Base-by-base conservation (phyloP, 2,888 invertebrate species). In the Bruchidius siliquastri region DNA sequence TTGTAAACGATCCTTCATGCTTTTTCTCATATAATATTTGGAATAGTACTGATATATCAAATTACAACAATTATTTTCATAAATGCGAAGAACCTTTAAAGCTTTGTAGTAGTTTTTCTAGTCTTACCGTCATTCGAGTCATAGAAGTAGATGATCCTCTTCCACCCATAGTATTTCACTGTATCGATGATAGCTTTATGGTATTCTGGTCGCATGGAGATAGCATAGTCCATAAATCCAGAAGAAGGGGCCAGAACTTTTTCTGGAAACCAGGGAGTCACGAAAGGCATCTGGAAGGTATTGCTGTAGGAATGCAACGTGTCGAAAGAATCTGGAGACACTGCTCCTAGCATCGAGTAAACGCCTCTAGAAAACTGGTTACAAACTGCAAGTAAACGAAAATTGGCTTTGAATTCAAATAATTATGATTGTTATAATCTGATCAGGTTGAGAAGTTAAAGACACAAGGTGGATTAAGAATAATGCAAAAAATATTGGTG, bases 121-220 rank as follows among this genome's bases (percentile, higher is more conserved):
- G 20, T 90, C 93, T 90, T 88, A 96, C 96, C 96, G 83, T 96
- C 95, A 83, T 96, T 94, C 0, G 95, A 94, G 86, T 96, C 96
- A 86, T 96, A 96, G 81, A 97, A 89, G 87, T 96, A 96, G 83
- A 96, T 94, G 80, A 97, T 92, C 84, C 93, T 92, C 81, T 91
- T 91, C 97, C 97, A 97, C 70, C 92, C 94, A 87, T 98, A 98
- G 87, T 95, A 93, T 78, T 93, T 90, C 82, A 99, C 96, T 74
- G 97, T 94, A 88, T 98, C 98, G 80, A 98, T 94, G 84, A 99
- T 94, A 74, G 98, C 97, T 83, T 93, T 93, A 87, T 97, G 96
- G 88, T 97, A 97, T 87, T 98, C 95, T 67, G 99, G 98, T 77
- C 97, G 91, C 93, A 99, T 94, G 86, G 96, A 96, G 83, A 96